Evolutionary conservation across 2,113 vertebrate genomes (phyloP).

Genomic region (Eupsittula cactorum): DNA sequence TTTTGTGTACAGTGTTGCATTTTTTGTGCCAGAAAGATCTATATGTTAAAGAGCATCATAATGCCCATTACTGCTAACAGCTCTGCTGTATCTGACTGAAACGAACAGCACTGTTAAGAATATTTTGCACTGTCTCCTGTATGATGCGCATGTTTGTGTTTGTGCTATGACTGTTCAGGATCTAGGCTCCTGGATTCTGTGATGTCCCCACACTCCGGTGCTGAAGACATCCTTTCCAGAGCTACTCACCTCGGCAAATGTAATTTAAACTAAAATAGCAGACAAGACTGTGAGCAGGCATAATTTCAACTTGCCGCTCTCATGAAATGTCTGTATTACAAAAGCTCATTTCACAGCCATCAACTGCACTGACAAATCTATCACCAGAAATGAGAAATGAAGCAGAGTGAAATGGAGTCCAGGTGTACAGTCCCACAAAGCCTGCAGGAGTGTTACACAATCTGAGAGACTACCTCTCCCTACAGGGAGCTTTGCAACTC

Average conservation of each 20-base stretch:
- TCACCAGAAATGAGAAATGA: neutral
- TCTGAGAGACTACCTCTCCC: neutral
- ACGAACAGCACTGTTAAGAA: neutral
- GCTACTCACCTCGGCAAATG: neutral
- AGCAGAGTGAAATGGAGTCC: neutral
- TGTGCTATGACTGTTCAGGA: neutral
- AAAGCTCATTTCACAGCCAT: neutral
- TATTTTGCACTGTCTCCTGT: too few species aligned
- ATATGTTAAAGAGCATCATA: neutral
- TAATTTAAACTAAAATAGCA: neutral
- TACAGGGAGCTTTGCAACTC: neutral
- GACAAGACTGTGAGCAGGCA: neutral
- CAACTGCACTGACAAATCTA: neutral
- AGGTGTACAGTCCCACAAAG: neutral
- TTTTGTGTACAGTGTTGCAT: neutral
- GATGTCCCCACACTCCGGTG: neutral
- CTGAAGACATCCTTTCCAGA: neutral
- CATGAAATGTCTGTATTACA: neutral
- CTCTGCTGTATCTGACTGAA: neutral
- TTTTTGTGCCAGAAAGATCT: neutral
- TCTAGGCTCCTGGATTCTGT: neutral
- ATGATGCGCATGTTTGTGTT: neutral
- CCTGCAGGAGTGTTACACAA: neutral
- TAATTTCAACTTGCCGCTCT: neutral
- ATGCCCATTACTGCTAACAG: neutral